phyloP scores from a whole-genome alignment of 2,888 invertebrate species.

The Drepanosiphum platanoidis region DNA sequence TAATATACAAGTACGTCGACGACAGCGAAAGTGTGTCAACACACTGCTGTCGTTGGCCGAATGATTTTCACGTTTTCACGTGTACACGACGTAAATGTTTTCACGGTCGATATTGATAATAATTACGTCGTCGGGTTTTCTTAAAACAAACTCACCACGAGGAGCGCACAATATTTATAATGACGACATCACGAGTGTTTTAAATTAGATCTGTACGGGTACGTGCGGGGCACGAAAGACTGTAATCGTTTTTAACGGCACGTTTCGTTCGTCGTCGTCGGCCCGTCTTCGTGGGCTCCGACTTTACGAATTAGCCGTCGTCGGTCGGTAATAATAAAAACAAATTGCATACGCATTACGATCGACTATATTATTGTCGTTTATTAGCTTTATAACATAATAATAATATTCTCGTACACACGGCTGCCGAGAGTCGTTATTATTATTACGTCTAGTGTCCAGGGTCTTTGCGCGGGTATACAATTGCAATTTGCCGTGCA shows the following conservation, averaged over 20 bases:
- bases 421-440: not conserved
- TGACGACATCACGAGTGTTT: not conserved
- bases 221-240: not conserved
- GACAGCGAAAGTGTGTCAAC: too few relatives aligned
- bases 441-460: not conserved
- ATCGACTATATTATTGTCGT: not conserved
- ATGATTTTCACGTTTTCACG: not conserved
- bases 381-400: not conserved
- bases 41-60: too few relatives aligned
- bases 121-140: not conserved
- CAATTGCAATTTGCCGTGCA: too few relatives aligned
- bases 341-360: too few relatives aligned
- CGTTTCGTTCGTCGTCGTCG: not conserved
- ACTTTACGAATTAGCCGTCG: not conserved
- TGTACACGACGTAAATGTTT: not conserved
- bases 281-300: not conserved
- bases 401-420: not conserved
- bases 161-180: too few relatives aligned
- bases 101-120: not conserved
- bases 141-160: not conserved
- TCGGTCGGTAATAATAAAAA: not conserved
- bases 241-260: not conserved
- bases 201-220: not conserved
- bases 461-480: conserved; percentile 3
- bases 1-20: too few relatives aligned